A percentile compares a stretch with the other conserved stretches of the same genome.
Evolutionary conservation across 2,888 invertebrate species (phyloP).

Genomic region (Seira musarum): DNA sequence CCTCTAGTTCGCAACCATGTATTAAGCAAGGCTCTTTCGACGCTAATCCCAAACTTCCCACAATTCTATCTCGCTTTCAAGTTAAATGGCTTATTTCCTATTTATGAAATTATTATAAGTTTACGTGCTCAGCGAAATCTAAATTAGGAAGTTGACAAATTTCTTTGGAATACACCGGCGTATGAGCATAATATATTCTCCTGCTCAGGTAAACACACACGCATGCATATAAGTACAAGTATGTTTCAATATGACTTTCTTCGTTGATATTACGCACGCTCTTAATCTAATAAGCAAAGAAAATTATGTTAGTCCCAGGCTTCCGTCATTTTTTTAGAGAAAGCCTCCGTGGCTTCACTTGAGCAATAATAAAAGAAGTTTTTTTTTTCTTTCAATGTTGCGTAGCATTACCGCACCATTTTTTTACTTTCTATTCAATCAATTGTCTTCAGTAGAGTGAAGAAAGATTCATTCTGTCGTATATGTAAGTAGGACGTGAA

Average conservation of each 20-base stretch:
- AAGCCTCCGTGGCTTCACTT: neutral
- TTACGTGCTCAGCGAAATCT: neutral
- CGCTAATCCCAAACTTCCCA: no score
- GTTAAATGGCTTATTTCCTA: no score
- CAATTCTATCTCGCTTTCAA: no score
- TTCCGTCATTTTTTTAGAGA: constrained; percentile 3
- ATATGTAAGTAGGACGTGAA: no score
- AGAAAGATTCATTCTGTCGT: neutral
- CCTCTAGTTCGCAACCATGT: no score
- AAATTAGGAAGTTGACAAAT: neutral
- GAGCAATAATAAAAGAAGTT: neutral
- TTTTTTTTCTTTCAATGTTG: neutral
- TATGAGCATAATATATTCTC: no score
- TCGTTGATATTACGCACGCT: neutral
- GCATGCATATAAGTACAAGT: no score
- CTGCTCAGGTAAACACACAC: no score
- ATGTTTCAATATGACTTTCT: no score
- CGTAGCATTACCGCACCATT: neutral
- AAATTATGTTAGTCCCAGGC: neutral
- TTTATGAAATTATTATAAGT: neutral
- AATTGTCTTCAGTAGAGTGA: neutral
- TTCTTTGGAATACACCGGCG: no score
- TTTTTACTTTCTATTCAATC: neutral
- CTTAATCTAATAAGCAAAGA: neutral
- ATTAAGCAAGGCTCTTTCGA: no score